phyloP scores from a whole-genome alignment of 2,888 invertebrate genomes.

The Scrobipalpa atriplicella region DNA sequence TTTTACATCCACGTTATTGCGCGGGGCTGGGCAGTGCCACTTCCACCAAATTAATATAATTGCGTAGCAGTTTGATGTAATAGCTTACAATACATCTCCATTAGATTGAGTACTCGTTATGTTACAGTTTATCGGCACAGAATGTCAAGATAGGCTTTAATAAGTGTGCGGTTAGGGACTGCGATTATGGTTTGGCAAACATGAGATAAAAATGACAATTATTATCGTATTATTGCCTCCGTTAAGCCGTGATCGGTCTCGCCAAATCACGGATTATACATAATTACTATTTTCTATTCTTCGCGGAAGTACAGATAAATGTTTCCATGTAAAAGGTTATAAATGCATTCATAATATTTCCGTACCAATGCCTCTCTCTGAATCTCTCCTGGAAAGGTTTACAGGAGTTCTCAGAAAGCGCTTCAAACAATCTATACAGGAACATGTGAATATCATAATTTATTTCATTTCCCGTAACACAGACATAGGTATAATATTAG shows the following conservation, averaged over 20 bases:
- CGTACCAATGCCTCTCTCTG: too few species aligned
- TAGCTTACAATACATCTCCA: constrained; percentile 21
- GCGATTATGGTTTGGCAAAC: constrained; percentile 65
- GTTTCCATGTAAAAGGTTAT: too few species aligned
- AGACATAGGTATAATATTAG: too few species aligned
- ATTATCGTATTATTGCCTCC: constrained; percentile 49
- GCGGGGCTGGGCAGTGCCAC: not conserved
- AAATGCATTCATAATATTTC: too few species aligned
- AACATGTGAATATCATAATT: too few species aligned
- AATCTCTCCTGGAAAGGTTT: too few species aligned
- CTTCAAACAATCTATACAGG: too few species aligned
- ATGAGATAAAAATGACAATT: constrained; percentile 67
- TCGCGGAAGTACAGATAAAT: not conserved
- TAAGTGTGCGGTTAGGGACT: constrained; percentile 57
- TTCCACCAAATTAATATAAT: constrained; percentile 16
- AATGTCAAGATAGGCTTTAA: constrained; percentile 60
- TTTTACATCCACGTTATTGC: not conserved
- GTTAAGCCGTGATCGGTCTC: constrained; percentile 35
- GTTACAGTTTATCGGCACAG: constrained; percentile 47
- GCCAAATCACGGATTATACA: constrained; percentile 30
- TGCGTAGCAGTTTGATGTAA: constrained; percentile 12
- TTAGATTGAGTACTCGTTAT: constrained; percentile 18
- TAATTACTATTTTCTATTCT: not conserved
- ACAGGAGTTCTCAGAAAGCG: too few species aligned
- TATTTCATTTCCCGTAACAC: too few species aligned